Conservation (phyloP, 2,113 vertebrate genomes). For the Tylochromis polylepis region DNA sequence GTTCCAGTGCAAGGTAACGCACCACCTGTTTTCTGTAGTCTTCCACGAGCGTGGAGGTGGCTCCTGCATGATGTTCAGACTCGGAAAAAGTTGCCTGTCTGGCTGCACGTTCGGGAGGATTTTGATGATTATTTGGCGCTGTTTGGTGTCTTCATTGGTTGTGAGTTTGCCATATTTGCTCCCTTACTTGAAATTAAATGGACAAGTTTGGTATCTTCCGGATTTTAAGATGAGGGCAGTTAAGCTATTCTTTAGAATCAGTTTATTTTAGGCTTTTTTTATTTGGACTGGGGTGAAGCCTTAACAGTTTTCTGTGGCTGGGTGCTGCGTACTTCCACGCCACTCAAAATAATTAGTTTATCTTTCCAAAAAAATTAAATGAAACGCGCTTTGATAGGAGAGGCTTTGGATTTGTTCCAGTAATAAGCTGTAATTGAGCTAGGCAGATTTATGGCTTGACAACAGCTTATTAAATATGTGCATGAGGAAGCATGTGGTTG, state of each 20-base stretch:
- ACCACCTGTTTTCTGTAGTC: background rate
- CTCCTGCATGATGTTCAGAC: background rate
- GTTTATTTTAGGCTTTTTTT: background rate
- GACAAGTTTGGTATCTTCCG: background rate
- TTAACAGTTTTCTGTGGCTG: background rate
- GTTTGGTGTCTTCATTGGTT: background rate
- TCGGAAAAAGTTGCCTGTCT: background rate
- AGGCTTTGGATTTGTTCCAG: background rate
- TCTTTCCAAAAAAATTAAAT: background rate
- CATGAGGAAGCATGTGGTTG: background rate
- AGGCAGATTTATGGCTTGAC: background rate
- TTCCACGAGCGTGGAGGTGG: background rate
- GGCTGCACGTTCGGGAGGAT: background rate
- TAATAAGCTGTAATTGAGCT: background rate
- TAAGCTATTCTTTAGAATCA: background rate
- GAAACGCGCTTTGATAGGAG: background rate
- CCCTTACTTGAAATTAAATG: background rate
- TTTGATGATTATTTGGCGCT: background rate
- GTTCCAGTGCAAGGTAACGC: slow-evolving; percentile 65
- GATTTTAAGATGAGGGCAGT: background rate
- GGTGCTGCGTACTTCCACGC: background rate
- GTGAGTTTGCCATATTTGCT: background rate
- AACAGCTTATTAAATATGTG: background rate
- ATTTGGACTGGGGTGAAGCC: background rate
- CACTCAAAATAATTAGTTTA: background rate